A percentile compares a stretch with the other conserved stretches of the same genome.
phyloP scores from a whole-genome alignment of 2,113 vertebrate genomes.

The Pogonocichla stellata region DNA sequence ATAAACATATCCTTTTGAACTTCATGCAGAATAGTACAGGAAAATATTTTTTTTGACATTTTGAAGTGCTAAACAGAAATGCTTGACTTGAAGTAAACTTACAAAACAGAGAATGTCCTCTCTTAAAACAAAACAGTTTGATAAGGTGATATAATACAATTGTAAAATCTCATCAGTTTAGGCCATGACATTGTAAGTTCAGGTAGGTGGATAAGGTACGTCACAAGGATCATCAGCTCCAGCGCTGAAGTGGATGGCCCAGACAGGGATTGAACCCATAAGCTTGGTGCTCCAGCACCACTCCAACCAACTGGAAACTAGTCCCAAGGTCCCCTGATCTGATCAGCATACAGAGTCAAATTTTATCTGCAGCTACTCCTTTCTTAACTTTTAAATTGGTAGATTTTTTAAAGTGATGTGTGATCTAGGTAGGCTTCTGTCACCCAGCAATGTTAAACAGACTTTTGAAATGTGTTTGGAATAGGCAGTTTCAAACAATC shows the following conservation, averaged over 20 bases:
- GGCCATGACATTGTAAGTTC: background rate
- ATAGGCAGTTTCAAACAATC: background rate
- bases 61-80: background rate
- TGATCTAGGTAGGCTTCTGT: background rate
- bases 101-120: background rate
- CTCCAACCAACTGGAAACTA: no score
- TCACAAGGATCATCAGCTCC: background rate
- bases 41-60: background rate
- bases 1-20: background rate
- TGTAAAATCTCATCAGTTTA: background rate
- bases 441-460: background rate
- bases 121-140: background rate
- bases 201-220: accelerated
- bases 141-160: background rate
- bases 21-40: background rate
- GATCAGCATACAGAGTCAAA: background rate
- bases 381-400: background rate
- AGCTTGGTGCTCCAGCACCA: background rate
- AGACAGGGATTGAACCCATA: background rate
- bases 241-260: background rate
- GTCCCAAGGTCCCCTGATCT: background rate
- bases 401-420: background rate
- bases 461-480: background rate
- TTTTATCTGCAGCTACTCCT: background rate
- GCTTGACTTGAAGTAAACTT: background rate